phyloP scores from a whole-genome alignment of 2,888 invertebrate genomes.

The Steromphala cineraria region DNA sequence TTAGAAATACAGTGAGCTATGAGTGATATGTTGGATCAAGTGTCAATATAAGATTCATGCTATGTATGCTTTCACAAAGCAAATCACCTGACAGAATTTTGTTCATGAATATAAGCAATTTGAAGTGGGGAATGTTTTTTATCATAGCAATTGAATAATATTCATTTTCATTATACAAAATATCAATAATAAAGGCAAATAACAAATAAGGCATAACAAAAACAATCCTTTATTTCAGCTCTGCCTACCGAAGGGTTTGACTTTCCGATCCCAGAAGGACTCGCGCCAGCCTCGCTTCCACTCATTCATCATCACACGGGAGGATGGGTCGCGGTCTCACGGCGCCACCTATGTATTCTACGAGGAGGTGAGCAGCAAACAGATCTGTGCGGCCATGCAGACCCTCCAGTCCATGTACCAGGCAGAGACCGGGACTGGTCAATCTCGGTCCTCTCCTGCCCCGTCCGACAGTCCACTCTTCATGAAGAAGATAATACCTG shows the following conservation, averaged over 20 bases:
- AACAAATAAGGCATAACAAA: no score
- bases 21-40: no score
- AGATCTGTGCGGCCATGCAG: constrained; percentile 96
- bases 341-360: constrained; percentile 97
- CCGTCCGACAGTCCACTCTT: constrained; percentile 35
- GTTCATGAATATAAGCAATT: no score
- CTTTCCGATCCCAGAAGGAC: constrained; percentile 96
- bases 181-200: no score
- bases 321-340: constrained; percentile 95
- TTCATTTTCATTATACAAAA: background rate
- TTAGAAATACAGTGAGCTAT: no score
- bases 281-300: constrained; percentile 90
- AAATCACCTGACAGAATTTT: no score
- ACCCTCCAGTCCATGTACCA: constrained; percentile 86
- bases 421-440: constrained; percentile 56
- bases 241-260: constrained; percentile 93
- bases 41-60: no score
- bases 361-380: constrained; percentile 94
- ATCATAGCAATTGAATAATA: no score
- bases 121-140: no score
- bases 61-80: no score
- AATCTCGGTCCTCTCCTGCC: constrained; percentile 14
- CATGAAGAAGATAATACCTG: constrained; percentile 34
- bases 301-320: constrained; percentile 96
- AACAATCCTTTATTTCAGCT: constrained; percentile 80